A percentile compares a stretch with the other conserved stretches of the same genome.
These are phyloP conservation scores for Hypercompe scribonia DNA, from an alignment of 2,888 invertebrate genomes.

Conservation along the genomic window DNA sequence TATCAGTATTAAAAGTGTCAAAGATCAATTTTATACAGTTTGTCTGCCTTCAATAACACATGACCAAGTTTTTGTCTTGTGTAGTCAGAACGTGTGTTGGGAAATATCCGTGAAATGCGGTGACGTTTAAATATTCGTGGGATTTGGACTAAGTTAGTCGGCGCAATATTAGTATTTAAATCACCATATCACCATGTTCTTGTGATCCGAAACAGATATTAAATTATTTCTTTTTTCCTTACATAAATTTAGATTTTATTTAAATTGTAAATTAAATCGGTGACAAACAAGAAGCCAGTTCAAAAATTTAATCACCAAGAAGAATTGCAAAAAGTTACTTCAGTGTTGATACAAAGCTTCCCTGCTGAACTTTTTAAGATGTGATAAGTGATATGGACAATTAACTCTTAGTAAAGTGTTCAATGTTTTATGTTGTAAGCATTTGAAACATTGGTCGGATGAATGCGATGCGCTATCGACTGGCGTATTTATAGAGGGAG, in stretches of 20 bases:
- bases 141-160: too few species aligned
- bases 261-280: constrained; percentile 4
- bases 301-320: constrained; percentile 28
- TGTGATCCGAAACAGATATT: too few species aligned
- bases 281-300: constrained; percentile 26
- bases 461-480: constrained; percentile 70
- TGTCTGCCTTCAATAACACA: too few species aligned
- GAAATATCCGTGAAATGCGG: too few species aligned
- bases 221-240: neutral
- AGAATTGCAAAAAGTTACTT: constrained; percentile 27
- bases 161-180: too few species aligned
- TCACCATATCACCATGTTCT: too few species aligned
- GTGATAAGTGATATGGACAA: constrained; percentile 31
- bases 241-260: constrained; percentile 7
- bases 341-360: constrained; percentile 12
- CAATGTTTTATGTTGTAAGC: constrained; percentile 55
- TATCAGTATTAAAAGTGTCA: too few species aligned
- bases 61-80: too few species aligned
- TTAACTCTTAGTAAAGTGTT: constrained; percentile 43
- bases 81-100: too few species aligned
- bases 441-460: constrained; percentile 55
- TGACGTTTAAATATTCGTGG: too few species aligned
- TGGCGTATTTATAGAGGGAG: constrained; percentile 71
- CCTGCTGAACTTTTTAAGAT: constrained; percentile 35
- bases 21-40: too few species aligned